phyloP scores from a whole-genome alignment of 2,113 vertebrate species.

The Calyptomena viridis region DNA sequence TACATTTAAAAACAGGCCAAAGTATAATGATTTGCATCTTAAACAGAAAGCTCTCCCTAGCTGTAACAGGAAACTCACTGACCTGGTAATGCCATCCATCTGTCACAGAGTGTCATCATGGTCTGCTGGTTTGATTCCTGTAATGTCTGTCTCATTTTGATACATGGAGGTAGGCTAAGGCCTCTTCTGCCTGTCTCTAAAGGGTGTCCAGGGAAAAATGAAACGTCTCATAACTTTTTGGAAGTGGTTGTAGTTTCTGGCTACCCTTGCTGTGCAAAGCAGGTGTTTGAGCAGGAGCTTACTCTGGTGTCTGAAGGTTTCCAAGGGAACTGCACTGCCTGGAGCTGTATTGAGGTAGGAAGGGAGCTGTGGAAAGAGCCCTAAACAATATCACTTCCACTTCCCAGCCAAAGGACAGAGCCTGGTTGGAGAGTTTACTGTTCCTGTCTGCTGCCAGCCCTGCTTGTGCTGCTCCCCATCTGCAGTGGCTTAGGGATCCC shows the following conservation, averaged over 20 bases:
- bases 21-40: neutral
- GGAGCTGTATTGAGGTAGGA: neutral
- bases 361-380: neutral
- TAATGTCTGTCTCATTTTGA: slow-evolving; percentile 44
- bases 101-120: slow-evolving; percentile 47
- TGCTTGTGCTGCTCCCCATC: neutral
- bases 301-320: neutral
- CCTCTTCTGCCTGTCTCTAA: slow-evolving; percentile 10
- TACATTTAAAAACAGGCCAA: slow-evolving; percentile 18
- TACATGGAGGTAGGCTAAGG: slow-evolving; percentile 10
- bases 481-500: neutral
- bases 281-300: neutral
- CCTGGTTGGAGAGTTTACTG: neutral
- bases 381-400: neutral
- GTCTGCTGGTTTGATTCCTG: slow-evolving; percentile 47
- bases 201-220: neutral
- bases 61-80: slow-evolving; percentile 51
- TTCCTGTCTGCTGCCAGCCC: neutral
- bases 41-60: slow-evolving; percentile 32
- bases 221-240: neutral
- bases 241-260: neutral
- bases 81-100: slow-evolving; percentile 53
- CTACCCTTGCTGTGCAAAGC: neutral
- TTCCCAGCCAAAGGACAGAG: neutral
- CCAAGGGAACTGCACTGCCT: neutral